phyloP scores from a whole-genome alignment of 2,888 invertebrate species.

The Tiphia femorata region DNA sequence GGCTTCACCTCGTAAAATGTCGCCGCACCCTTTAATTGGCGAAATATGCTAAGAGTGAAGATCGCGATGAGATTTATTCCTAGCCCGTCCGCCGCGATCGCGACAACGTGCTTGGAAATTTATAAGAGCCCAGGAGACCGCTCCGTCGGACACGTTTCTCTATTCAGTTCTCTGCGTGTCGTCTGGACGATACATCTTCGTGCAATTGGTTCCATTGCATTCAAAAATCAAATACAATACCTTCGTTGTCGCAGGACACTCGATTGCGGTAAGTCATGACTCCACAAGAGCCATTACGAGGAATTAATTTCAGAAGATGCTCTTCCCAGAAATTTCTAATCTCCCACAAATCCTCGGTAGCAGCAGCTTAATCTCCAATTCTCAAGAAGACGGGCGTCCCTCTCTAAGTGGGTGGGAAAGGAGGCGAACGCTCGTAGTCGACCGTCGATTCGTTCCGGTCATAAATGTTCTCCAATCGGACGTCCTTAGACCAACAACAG shows the following conservation, averaged over 20 bases:
- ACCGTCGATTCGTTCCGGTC: conserved; percentile 44
- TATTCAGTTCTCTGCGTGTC: conserved; percentile 3
- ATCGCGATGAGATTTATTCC: conserved; percentile 54
- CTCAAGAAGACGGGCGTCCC: not conserved
- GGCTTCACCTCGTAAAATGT: conserved; percentile 47
- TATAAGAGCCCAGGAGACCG: conserved; percentile 34
- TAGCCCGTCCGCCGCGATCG: conserved; percentile 31
- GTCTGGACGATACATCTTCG: not conserved
- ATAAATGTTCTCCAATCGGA: conserved; percentile 30
- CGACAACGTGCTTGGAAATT: conserved; percentile 38
- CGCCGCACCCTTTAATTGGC: conserved; percentile 51
- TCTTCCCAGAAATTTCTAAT: too few relatives aligned
- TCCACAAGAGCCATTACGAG: too few relatives aligned
- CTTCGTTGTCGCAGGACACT: too few relatives aligned
- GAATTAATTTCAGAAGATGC: too few relatives aligned
- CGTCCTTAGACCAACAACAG: not conserved
- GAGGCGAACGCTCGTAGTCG: not conserved
- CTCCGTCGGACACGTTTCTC: conserved; percentile 7
- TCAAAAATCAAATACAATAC: too few relatives aligned
- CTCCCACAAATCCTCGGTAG: not conserved
- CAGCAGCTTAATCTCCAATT: not conserved
- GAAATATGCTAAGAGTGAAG: conserved; percentile 57
- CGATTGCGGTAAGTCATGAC: too few relatives aligned
- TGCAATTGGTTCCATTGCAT: too few relatives aligned
- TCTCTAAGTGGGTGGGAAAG: not conserved